Percentiles rank a stretch among this genome's conserved stretches.
Conservation (phyloP, 2,888 invertebrate species). For the Drosophila mercatorum region DNA sequence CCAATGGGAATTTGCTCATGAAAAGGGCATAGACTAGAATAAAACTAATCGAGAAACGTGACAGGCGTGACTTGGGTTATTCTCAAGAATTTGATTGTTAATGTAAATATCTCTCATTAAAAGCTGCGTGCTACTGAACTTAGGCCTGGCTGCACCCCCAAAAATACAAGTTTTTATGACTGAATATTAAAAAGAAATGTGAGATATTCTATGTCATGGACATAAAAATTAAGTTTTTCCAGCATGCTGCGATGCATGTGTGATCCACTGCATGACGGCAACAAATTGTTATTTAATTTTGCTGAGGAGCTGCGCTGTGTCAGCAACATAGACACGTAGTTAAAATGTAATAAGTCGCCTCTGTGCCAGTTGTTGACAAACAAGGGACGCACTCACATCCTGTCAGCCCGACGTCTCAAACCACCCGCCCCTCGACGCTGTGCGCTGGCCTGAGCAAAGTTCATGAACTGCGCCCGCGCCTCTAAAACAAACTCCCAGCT, state of each 20-base stretch:
- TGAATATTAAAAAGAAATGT: slow-evolving; percentile 13
- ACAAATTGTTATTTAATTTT: slow-evolving; percentile 61
- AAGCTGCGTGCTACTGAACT: neutral
- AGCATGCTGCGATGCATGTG: slow-evolving; percentile 8
- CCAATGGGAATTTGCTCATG: neutral
- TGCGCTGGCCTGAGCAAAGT: slow-evolving; percentile 48
- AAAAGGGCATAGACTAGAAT: slow-evolving; percentile 20
- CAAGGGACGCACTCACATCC: slow-evolving; percentile 74
- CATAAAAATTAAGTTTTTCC: slow-evolving; percentile 11
- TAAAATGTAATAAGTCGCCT: slow-evolving; percentile 69
- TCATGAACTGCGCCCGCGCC: slow-evolving; percentile 64
- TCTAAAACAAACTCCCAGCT: slow-evolving; percentile 11
- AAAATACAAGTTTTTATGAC: slow-evolving; percentile 7
- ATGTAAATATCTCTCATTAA: neutral
- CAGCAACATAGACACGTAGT: slow-evolving; percentile 49
- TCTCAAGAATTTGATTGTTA: neutral
- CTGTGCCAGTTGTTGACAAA: slow-evolving; percentile 64
- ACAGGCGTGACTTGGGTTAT: neutral
- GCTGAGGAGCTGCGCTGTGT: slow-evolving; percentile 25
- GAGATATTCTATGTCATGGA: slow-evolving; percentile 12
- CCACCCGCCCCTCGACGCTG: slow-evolving; percentile 4
- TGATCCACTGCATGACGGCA: slow-evolving; percentile 8
- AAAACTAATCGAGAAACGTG: slow-evolving; percentile 10
- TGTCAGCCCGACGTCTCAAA: slow-evolving; percentile 51
- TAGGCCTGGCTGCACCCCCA: neutral